phyloP scores from a whole-genome alignment of 2,113 vertebrate species.

The Myrmecobius fasciatus region DNA sequence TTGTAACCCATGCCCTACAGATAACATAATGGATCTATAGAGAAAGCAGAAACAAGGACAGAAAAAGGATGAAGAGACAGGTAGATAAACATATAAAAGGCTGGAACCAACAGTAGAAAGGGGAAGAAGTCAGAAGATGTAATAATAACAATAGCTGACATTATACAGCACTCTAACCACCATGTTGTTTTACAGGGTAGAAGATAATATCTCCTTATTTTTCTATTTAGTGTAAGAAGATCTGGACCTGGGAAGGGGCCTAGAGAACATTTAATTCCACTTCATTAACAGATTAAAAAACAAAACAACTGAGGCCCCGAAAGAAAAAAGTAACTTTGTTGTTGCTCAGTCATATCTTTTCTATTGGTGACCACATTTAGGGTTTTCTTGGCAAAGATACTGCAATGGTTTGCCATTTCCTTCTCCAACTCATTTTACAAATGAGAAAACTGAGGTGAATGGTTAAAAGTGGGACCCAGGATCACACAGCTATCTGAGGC shows the following conservation, averaged over 20 bases:
- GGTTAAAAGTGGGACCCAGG: not conserved
- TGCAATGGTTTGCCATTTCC: not conserved
- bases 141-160: not conserved
- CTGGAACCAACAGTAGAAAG: not conserved
- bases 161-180: not conserved
- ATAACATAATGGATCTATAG: not conserved
- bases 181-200: not conserved
- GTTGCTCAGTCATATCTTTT: not conserved
- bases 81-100: not conserved
- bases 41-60: not conserved
- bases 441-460: not conserved
- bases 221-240: not conserved
- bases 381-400: not conserved
- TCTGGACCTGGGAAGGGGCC: not conserved
- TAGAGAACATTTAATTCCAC: not conserved
- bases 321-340: not conserved
- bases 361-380: not conserved
- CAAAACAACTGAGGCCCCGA: not conserved
- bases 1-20: not conserved
- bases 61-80: not conserved
- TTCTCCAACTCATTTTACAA: not conserved
- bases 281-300: not conserved
- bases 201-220: not conserved
- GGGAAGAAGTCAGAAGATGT: not conserved
- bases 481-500: not conserved